Conservation (phyloP, 2,888 invertebrate genomes). For the Coleophora deauratella region DNA sequence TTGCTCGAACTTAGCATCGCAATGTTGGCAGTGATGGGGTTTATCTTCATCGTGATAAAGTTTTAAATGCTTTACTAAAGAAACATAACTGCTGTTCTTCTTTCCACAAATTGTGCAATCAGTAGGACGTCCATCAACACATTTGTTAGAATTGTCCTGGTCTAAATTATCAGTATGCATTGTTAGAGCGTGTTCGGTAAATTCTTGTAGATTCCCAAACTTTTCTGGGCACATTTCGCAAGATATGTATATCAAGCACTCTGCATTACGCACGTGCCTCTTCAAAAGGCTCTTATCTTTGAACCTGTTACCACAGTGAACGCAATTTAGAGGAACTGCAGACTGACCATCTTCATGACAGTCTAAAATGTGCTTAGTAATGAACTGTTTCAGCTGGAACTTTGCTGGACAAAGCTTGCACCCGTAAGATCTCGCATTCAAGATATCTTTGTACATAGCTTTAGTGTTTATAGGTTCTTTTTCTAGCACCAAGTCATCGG, state of each 20-base stretch:
- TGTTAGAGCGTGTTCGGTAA: constrained; percentile 61
- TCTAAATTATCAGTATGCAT: constrained; percentile 61
- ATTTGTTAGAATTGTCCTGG: constrained; percentile 50
- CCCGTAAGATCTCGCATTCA: constrained; percentile 66
- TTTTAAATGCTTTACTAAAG: constrained; percentile 74
- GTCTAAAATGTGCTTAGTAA: constrained; percentile 67
- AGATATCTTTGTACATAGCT: constrained; percentile 63
- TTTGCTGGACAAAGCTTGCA: constrained; percentile 68
- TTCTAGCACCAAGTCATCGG: constrained; percentile 61
- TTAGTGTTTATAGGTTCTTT: constrained; percentile 52
- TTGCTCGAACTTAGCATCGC: constrained; percentile 71
- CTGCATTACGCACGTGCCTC: constrained; percentile 67
- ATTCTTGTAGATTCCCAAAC: constrained; percentile 62
- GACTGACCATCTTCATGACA: constrained; percentile 68
- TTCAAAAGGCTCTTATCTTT: constrained; percentile 61
- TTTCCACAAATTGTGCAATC: constrained; percentile 73
- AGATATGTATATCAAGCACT: constrained; percentile 74
- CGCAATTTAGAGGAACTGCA: constrained; percentile 49
- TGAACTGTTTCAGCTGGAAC: constrained; percentile 67
- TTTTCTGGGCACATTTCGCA: constrained; percentile 67
- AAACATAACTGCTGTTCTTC: constrained; percentile 69
- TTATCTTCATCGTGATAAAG: constrained; percentile 61
- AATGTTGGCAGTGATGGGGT: constrained; percentile 75
- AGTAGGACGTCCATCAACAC: constrained; percentile 61
- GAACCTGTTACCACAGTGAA: constrained; percentile 59